Base-by-base conservation (phyloP, 2,113 vertebrate genomes). In the Scartelaos histophorus region DNA sequence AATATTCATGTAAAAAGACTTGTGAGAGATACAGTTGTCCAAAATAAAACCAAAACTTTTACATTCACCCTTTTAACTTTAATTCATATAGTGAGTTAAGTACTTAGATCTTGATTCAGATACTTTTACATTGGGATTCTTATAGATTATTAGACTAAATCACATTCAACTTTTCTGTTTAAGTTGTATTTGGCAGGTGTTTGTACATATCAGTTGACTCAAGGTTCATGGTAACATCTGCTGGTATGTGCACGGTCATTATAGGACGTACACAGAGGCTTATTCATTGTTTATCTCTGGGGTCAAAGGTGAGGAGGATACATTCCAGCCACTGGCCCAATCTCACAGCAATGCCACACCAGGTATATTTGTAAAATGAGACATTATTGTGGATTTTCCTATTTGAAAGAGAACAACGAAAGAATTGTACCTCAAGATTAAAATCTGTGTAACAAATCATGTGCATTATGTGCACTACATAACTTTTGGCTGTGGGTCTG, bases 231-330 rank as follows among this genome's bases (percentile, higher is more conserved):
- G 60, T 47, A 29, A 43, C 43, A 57, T 13, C 54, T 64, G 73
- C 51, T 24, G 54, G 45, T 47, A 70, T 3, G 71, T 0, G 54
- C 38, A 57, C 66, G 12, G 56, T 73, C 67, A 10, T 11, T 69
- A 56, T 67, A 74, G 76, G 15, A 76, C 11, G 49, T 24, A 69
- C 7, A 21, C 60, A 60, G 66, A 34, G 69, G 79, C 79, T 80
- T 78, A 76, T 79, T 82, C 65, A 75, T 78, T 54, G 83, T 83
- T 88, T 86, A 87, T 89, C 86, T 81, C 19, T 45, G 60, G 78
- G 87, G 83, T 88, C 82, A 84, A 61, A 81, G 77, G 87, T 85
- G 82, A 88, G 62, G 75, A 75, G 86, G 91, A 89, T 86, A 89
- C 87, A 93, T 93, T 93, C 91, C 83, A 79, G 70, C 64, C 76